A percentile compares a stretch with the other conserved stretches of the same genome.
phyloP scores from a whole-genome alignment of 2,888 invertebrate species.

The Melieria omissa region DNA sequence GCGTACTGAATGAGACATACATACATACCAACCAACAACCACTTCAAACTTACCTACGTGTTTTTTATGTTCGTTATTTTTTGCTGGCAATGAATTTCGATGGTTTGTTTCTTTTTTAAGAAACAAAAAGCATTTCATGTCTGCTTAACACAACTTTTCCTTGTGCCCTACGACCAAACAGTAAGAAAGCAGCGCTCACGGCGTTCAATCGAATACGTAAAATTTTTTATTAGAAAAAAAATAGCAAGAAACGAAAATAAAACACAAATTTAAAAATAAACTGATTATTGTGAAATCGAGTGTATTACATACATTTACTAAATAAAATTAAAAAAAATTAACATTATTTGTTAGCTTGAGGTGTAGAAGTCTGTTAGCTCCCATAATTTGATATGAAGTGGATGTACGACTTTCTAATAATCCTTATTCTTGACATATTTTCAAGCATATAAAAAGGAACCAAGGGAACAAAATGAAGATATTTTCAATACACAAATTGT shows the following conservation, averaged over 20 bases:
- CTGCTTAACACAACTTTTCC: too few species aligned
- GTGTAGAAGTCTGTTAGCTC: too few species aligned
- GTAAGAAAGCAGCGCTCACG: neutral
- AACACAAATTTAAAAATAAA: constrained; percentile 18
- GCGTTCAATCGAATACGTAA: constrained; percentile 30
- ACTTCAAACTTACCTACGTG: too few species aligned
- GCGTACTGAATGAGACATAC: too few species aligned
- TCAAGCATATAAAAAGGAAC: too few species aligned
- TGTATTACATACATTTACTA: constrained; percentile 22
- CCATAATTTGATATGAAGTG: neutral
- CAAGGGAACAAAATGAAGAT: neutral
- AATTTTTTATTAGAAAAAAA: neutral
- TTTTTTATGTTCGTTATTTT: too few species aligned
- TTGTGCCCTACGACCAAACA: too few species aligned
- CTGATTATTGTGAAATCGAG: constrained; percentile 17
- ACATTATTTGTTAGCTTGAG: constrained; percentile 7
- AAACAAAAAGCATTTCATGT: too few species aligned
- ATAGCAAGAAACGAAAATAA: constrained; percentile 14
- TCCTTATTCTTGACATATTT: too few species aligned
- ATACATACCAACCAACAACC: too few species aligned
- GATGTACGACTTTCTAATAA: neutral
- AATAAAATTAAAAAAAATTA: constrained; percentile 10
- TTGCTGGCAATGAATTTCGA: too few species aligned
- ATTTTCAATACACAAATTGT: neutral
- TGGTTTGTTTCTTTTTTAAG: too few species aligned